Percentiles rank a stretch among this genome's conserved stretches.
Evolutionary conservation across 2,113 vertebrate species (phyloP).

Genomic region (Pardalotus punctatus): DNA sequence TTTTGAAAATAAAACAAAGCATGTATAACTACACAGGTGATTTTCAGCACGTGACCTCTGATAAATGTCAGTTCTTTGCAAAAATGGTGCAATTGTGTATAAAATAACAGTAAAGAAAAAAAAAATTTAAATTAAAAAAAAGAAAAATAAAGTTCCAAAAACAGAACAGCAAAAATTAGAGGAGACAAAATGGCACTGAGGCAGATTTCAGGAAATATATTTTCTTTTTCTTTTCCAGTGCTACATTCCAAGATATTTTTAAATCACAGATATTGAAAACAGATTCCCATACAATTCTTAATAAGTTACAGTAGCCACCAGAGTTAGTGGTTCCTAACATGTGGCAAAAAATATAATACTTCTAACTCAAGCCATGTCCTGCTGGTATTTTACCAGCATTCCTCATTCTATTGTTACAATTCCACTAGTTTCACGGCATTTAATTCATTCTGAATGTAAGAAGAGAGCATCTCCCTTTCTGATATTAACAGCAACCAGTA

Average conservation of each 20-base stretch:
- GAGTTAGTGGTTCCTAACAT: slow-evolving; percentile 44
- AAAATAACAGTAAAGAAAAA: not conserved
- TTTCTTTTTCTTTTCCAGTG: slow-evolving; percentile 44
- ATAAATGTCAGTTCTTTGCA: not conserved
- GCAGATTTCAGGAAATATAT: slow-evolving; percentile 21
- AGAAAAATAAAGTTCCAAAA: not conserved
- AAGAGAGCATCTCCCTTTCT: not conserved
- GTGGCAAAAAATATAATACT: slow-evolving; percentile 39
- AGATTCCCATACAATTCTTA: slow-evolving; percentile 50
- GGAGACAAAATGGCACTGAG: not conserved
- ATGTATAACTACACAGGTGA: not conserved
- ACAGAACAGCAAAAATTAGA: not conserved
- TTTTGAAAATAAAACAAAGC: not conserved
- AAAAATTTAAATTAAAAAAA: not conserved
- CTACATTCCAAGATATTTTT: slow-evolving; percentile 56
- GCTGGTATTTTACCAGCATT: slow-evolving; percentile 50
- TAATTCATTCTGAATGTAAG: not conserved
- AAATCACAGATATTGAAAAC: slow-evolving; percentile 48
- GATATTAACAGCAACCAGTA: not conserved
- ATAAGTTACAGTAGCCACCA: slow-evolving; percentile 44
- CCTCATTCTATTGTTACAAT: slow-evolving; percentile 46
- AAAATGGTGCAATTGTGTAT: not conserved
- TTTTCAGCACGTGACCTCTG: not conserved
- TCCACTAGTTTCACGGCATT: not conserved
- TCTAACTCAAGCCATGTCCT: slow-evolving; percentile 37